Evolutionary conservation across 1,140 invertebrate genomes (phyloP).

Genomic region (Drosophila sechellia): DNA sequence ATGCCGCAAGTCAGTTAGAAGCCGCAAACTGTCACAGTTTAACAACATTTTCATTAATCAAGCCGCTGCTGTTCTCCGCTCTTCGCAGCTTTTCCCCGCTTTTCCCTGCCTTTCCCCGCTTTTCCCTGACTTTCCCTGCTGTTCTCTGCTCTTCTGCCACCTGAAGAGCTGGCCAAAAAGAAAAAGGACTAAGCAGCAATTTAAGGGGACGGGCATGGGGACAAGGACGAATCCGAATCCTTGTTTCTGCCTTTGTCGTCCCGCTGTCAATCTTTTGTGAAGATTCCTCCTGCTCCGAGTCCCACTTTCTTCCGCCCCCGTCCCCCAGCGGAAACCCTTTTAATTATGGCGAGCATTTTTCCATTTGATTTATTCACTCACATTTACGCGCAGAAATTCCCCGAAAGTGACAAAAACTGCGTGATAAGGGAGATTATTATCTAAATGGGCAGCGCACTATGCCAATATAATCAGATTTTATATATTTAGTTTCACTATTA

Average conservation of each 20-base stretch:
- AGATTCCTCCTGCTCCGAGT: neutral
- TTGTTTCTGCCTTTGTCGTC: constrained; percentile 13
- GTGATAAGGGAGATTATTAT: no score
- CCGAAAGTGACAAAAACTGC: neutral
- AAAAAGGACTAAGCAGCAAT: constrained; percentile 16
- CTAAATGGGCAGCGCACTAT: no score
- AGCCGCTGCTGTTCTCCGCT: constrained; percentile 24
- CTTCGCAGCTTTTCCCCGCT: no score
- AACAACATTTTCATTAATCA: constrained; percentile 81
- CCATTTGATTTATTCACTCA: neutral
- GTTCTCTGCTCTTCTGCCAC: neutral
- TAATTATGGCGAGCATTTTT: neutral
- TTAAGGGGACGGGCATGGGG: constrained; percentile 20
- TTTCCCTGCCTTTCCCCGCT: no score
- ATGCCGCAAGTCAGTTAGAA: constrained; percentile 60
- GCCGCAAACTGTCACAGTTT: constrained; percentile 80
- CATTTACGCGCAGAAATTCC: neutral
- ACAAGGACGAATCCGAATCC: neutral
- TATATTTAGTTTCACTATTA: no score
- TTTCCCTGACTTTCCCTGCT: no score
- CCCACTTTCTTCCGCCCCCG: no score
- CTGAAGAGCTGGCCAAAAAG: constrained; percentile 27
- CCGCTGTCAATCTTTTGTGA: constrained; percentile 7
- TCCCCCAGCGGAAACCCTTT: neutral
- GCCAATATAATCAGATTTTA: no score